phyloP scores from a whole-genome alignment of 2,888 invertebrate species.

The Drosophila neoperkinsi region DNA sequence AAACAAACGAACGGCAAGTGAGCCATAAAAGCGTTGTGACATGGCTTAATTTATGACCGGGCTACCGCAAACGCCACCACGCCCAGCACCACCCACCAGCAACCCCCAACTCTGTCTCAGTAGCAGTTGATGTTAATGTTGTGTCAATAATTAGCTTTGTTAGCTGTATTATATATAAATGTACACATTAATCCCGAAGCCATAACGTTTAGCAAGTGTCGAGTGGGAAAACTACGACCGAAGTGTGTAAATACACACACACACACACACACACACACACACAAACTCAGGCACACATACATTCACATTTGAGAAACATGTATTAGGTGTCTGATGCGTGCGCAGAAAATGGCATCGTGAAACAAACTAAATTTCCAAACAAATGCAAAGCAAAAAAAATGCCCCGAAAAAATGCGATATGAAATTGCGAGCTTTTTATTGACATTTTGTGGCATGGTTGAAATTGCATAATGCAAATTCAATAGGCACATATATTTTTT shows the following conservation, averaged over 20 bases:
- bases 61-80: conserved; percentile 10
- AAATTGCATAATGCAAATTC: conserved; percentile 34
- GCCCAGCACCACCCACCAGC: not conserved
- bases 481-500: conserved; percentile 6
- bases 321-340: not conserved
- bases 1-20: conserved; percentile 58
- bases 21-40: conserved; percentile 64
- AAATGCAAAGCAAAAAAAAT: not conserved
- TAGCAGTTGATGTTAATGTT: conserved; percentile 49
- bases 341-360: conserved; percentile 7
- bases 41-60: conserved; percentile 67
- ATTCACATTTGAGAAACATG: not conserved
- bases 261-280: not conserved
- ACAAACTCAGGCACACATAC: not conserved
- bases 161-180: conserved; percentile 59
- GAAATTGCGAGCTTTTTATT: not conserved
- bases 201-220: conserved; percentile 27
- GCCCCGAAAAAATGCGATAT: conserved; percentile 5
- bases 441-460: not conserved
- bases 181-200: conserved; percentile 52
- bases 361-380: not conserved
- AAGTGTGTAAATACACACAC: conserved; percentile 1
- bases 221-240: not conserved
- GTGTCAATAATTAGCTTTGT: conserved; percentile 73
- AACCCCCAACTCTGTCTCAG: not conserved